Base-by-base conservation (phyloP, 2,888 invertebrate species). In the Cremastobaeus sp. region DNA sequence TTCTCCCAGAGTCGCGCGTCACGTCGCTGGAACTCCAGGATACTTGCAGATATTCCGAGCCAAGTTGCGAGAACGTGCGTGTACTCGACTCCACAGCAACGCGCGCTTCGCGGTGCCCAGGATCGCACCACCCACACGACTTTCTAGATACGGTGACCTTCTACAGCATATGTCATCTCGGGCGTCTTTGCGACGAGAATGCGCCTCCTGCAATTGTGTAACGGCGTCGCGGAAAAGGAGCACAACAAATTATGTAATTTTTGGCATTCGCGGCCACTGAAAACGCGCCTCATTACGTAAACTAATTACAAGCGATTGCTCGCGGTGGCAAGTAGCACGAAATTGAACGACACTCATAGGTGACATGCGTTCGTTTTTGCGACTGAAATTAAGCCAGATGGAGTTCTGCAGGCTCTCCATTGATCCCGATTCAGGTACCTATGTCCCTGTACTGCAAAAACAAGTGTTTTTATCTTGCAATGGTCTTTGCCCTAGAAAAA, bases 11-110 rank as follows among this genome's bases (percentile, higher is more conserved):
- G 30, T 30, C 5, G 55, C 37, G 48, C 37, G 39, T 52, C 66
- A 55, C 66, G 50, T 71, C 50, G 64, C 35, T 35, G 66, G 54
- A 60, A 73, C 57, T 35, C 37, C 62, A 21, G 66, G 39, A 52
- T 72, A 41, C 15, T n/a, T n/a, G n/a, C 18, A 57, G 62, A 68
- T 52, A 64, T 8, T 25, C 74, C 11, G 41, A 68, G 68, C 68
- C 73, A 66, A 73, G 73, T 73, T 55, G 43, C 73, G 52, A 55
- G 66, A 73, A 66, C 57, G 21, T 43, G 50, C 37, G 48, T 57
- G 57, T 32, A 45, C 17, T 64, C 30, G 41, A 68, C 52, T 18
- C 18, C 15, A 55, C 54, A 66, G 43, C 60, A 39, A 70, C n/a
- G 35, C 55, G 57, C 43, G 64, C 71, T 17, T 17, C 9, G 48